Evolutionary conservation across 2,888 invertebrate species (phyloP).

Genomic region (Agonopterix alstromeriana): DNA sequence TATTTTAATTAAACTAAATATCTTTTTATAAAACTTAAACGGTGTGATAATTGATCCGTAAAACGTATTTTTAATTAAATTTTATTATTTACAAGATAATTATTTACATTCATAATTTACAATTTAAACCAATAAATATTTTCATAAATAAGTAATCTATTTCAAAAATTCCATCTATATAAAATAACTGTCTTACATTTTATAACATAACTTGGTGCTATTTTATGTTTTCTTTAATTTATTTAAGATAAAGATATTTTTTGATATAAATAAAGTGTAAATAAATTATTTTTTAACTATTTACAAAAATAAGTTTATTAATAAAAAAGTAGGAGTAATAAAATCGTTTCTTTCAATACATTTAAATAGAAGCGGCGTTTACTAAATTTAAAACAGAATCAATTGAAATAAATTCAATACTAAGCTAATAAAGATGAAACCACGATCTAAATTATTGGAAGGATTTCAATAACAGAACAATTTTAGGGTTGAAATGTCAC

Average conservation of each 20-base stretch:
- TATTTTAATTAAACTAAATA: conserved; percentile 12
- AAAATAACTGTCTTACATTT: conserved; percentile 28
- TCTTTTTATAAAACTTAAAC: conserved; percentile 5
- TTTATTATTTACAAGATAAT: conserved; percentile 18
- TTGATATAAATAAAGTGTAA: conserved; percentile 8
- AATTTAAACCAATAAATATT: conserved; percentile 10
- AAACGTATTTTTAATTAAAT: conserved; percentile 19
- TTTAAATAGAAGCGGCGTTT: too few species aligned
- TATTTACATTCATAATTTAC: conserved; percentile 17
- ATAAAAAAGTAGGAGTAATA: too few species aligned
- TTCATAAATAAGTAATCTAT: conserved; percentile 18
- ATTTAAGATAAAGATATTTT: conserved; percentile 10
- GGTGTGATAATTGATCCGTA: conserved; percentile 12
- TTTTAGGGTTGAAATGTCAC: too few species aligned
- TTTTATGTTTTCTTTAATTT: conserved; percentile 16
- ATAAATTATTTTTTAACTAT: not conserved
- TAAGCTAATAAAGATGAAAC: too few species aligned
- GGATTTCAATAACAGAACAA: too few species aligned
- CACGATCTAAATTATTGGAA: too few species aligned
- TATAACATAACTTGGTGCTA: conserved; percentile 30
- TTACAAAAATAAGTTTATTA: too few species aligned
- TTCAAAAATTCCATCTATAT: conserved; percentile 25
- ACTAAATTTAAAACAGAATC: too few species aligned
- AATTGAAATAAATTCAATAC: too few species aligned
- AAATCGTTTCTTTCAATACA: too few species aligned